Evolutionary conservation across 2,113 vertebrate genomes (phyloP).

Genomic region (Pterophyllum scalare): DNA sequence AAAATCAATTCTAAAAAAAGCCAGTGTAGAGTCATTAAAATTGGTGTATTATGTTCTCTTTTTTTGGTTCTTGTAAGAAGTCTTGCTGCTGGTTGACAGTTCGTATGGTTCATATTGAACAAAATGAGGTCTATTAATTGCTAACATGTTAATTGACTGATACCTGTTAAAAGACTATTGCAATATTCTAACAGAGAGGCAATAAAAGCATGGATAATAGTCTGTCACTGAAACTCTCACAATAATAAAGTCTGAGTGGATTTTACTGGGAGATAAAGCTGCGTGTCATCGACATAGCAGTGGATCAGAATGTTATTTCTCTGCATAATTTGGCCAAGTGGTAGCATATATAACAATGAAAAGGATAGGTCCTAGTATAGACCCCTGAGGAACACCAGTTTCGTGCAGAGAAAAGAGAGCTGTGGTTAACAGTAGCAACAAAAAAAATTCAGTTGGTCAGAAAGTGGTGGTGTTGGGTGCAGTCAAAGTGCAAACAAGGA

Average conservation of each 20-base stretch:
- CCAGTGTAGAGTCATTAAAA: background rate
- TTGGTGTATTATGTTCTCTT: fast-evolving
- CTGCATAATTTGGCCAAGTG: background rate
- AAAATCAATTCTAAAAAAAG: too few relatives aligned
- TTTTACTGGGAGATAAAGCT: background rate
- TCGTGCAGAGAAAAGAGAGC: background rate
- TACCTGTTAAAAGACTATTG: background rate
- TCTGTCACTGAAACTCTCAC: background rate
- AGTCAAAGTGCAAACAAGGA: background rate
- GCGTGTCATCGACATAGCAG: background rate
- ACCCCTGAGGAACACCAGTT: too few relatives aligned
- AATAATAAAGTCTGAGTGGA: background rate
- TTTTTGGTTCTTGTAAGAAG: background rate
- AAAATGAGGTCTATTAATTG: background rate
- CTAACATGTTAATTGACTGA: background rate
- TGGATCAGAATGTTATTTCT: background rate
- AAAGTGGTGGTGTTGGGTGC: background rate
- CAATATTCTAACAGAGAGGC: background rate
- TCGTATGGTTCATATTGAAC: background rate
- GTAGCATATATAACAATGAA: too few relatives aligned
- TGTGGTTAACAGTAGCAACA: background rate
- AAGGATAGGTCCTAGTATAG: too few relatives aligned
- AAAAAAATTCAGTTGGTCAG: background rate
- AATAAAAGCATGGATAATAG: background rate
- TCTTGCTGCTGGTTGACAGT: background rate